Evolutionary conservation across 2,113 vertebrate genomes (phyloP).

Genomic region (Nothocercus nigrocapillus): DNA sequence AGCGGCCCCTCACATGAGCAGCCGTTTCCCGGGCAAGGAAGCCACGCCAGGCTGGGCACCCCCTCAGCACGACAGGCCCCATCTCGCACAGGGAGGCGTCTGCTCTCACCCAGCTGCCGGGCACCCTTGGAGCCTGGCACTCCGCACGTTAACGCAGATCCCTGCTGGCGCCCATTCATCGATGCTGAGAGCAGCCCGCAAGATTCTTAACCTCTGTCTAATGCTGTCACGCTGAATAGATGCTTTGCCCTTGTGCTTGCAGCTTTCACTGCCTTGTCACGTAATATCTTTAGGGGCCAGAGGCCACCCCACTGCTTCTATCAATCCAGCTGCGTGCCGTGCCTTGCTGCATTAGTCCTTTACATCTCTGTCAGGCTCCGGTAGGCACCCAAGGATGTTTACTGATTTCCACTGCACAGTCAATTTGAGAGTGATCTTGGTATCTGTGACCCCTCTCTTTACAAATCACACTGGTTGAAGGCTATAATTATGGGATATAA

Average conservation of each 20-base stretch:
- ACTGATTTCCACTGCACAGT: conserved; percentile 27
- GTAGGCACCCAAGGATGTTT: conserved; percentile 55
- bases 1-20: not conserved
- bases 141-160: not conserved
- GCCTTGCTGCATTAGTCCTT: conserved; percentile 51
- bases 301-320: conserved; percentile 56
- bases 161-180: not conserved
- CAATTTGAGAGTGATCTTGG: not conserved
- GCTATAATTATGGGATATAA: conserved; percentile 68
- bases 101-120: not conserved
- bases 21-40: not conserved
- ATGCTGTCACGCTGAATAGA: conserved; percentile 43
- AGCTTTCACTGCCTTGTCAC: conserved; percentile 67
- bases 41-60: rapidly evolving
- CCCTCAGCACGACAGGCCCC: not conserved
- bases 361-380: conserved; percentile 19
- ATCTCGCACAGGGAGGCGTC: rapidly evolving
- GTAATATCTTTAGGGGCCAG: conserved; percentile 61
- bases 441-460: conserved; percentile 45
- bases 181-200: conserved; percentile 37
- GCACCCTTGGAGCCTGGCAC: not conserved
- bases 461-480: conserved; percentile 57
- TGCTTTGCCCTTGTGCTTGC: conserved; percentile 6
- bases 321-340: conserved; percentile 68
- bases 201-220: conserved; percentile 67